A percentile compares a stretch with the other conserved stretches of the same genome.
phyloP scores from a whole-genome alignment of 2,113 vertebrate species.

The Megaceryle torquata region DNA sequence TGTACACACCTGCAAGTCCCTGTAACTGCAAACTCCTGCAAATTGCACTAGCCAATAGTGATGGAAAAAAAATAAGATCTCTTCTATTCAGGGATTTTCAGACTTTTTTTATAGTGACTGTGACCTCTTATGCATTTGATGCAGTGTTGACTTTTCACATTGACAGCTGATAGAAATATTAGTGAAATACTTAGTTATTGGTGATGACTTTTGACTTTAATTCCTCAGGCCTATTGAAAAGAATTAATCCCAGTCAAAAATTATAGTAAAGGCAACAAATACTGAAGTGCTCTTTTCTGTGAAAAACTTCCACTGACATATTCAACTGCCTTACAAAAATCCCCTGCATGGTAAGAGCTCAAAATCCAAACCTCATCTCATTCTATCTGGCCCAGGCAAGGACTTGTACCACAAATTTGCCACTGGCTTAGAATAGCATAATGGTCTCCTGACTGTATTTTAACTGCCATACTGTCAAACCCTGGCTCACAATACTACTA shows the following conservation, averaged over 20 bases:
- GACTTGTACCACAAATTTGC: not conserved
- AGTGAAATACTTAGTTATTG: not conserved
- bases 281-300: not conserved
- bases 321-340: not conserved
- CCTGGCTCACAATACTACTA: not conserved
- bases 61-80: not conserved
- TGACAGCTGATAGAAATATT: not conserved
- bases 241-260: not conserved
- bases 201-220: not conserved
- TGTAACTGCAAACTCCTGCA: fast-evolving
- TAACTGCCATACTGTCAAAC: not conserved
- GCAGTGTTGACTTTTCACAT: not conserved
- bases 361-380: not conserved
- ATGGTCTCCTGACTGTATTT: not conserved
- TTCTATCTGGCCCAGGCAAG: not conserved
- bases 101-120: not conserved
- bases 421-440: fast-evolving
- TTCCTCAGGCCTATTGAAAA: not conserved
- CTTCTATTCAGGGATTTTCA: not conserved
- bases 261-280: not conserved
- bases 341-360: not conserved
- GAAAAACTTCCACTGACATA: not conserved
- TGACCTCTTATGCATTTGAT: not conserved
- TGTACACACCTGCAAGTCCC: not conserved
- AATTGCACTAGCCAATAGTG: not conserved